A percentile compares a stretch with the other conserved stretches of the same genome.
Conservation (phyloP, 2,797 vertebrate species). For the Philypnodon macrostomus region DNA sequence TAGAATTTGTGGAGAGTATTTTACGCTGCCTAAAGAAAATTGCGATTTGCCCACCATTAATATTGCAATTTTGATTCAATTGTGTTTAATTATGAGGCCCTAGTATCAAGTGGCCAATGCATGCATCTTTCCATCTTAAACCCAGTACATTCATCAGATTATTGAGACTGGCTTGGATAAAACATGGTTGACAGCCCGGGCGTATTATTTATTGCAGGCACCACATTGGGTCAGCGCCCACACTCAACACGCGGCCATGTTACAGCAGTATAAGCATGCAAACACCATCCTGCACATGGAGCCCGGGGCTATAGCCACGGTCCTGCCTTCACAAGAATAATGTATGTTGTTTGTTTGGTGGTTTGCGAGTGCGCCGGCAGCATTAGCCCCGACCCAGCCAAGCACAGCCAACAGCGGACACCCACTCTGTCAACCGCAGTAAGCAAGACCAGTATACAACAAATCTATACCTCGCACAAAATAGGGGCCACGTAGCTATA, state of each 20-base stretch:
- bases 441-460: conserved; percentile 48
- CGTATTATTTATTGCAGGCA: conserved; percentile 13
- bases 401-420: conserved; percentile 43
- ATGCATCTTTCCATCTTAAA: too few species aligned
- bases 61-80: too few species aligned
- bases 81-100: too few species aligned
- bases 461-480: conserved; percentile 57
- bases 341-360: conserved; percentile 57
- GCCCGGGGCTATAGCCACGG: conserved; percentile 27
- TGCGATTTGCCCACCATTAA: too few species aligned
- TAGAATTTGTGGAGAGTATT: too few species aligned
- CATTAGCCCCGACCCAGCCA: conserved; percentile 56
- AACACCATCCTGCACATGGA: conserved; percentile 21
- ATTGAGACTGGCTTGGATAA: neutral
- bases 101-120: too few species aligned
- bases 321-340: conserved; percentile 30
- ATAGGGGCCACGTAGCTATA: conserved; percentile 17
- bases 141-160: too few species aligned
- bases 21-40: too few species aligned
- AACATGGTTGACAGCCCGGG: conserved; percentile 27
- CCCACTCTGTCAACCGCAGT: conserved; percentile 57
- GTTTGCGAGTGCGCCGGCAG: conserved; percentile 42
- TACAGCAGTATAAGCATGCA: conserved; percentile 22
- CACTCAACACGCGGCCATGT: conserved; percentile 20
- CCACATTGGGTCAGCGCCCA: conserved; percentile 31